Conservation (phyloP, 92 coral and sea anemone genomes). For the Chrysogorgia sp. region DNA sequence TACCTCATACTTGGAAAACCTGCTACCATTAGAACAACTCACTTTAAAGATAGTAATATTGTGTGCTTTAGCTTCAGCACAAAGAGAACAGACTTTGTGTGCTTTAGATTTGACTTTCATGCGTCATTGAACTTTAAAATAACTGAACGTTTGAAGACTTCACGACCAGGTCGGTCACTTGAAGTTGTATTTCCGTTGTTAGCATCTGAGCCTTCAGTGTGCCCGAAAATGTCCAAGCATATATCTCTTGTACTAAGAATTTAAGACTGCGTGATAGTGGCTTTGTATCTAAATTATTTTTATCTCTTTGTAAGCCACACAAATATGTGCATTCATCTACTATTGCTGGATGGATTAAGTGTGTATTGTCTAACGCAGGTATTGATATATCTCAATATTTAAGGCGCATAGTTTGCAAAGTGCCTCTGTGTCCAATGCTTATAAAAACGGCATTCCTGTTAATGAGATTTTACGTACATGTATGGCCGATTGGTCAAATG, state of each 20-base stretch:
- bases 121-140: neutral
- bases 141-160: conserved; percentile 45
- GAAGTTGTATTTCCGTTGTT: conserved; percentile 48
- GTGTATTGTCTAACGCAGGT: conserved; percentile 38
- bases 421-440: conserved; percentile 46
- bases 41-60: conserved; percentile 63
- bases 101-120: conserved; percentile 37
- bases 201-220: conserved; percentile 32
- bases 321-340: conserved; percentile 47
- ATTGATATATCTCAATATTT: conserved; percentile 50
- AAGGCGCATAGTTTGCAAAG: conserved; percentile 60
- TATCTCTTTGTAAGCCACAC: conserved; percentile 58
- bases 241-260: conserved; percentile 55
- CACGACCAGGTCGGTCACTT: conserved; percentile 57
- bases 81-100: conserved; percentile 53
- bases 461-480: conserved; percentile 37
- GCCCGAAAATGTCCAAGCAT: conserved; percentile 44
- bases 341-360: conserved; percentile 54
- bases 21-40: conserved; percentile 62
- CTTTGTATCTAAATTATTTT: conserved; percentile 53
- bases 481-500: conserved; percentile 47
- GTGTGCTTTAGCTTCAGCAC: conserved; percentile 60
- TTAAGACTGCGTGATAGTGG: conserved; percentile 12
- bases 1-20: conserved; percentile 46
- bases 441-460: conserved; percentile 45